Conservation (phyloP, 2,888 invertebrate genomes). For the Meiosimyza platycephala region DNA sequence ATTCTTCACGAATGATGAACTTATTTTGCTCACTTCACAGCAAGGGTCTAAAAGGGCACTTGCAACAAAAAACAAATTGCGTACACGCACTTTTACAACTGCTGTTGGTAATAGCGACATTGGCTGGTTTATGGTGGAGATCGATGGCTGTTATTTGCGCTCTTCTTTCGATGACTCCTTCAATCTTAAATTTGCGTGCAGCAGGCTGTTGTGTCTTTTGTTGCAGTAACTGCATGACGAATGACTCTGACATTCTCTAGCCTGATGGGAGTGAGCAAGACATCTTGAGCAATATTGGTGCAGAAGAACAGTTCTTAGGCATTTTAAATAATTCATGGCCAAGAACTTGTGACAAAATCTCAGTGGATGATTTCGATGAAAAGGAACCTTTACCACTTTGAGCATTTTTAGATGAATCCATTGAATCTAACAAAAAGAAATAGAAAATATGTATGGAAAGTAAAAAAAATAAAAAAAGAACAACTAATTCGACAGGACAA, state of each 20-base stretch:
- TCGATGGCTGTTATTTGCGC: no score
- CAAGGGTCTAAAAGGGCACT: no score
- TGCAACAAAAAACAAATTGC: no score
- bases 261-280: not conserved
- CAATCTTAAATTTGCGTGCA: not conserved
- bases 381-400: no score
- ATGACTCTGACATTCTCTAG: not conserved
- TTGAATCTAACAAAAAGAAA: no score
- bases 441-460: no score
- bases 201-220: not conserved
- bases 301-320: not conserved
- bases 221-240: not conserved
- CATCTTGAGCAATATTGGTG: conserved; percentile 4
- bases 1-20: no score
- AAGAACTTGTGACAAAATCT: not conserved
- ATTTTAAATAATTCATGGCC: not conserved
- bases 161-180: not conserved
- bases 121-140: not conserved
- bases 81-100: no score
- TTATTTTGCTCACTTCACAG: no score
- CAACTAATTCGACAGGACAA: no score
- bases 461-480: no score
- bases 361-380: not conserved
- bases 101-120: not conserved
- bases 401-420: no score